Evolutionary conservation across 2,113 vertebrate genomes (phyloP).

Genomic region (Rhabdomys dilectus): DNA sequence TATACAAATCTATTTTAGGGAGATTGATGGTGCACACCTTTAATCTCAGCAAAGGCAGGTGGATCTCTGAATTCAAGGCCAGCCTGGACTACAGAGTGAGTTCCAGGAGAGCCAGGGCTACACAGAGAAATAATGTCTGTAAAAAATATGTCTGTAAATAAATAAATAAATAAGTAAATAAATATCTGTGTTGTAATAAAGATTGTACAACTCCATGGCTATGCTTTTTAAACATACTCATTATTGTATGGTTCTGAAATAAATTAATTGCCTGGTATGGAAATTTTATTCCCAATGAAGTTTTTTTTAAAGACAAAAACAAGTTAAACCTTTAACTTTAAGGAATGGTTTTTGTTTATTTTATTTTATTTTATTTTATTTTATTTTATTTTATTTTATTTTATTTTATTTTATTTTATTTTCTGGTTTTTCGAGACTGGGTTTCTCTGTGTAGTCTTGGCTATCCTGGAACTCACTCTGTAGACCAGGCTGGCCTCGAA

Average conservation of each 20-base stretch:
- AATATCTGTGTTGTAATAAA: background rate
- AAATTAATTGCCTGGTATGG: background rate
- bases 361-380: too few relatives aligned
- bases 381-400: background rate
- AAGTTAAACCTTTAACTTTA: constrained; percentile 73
- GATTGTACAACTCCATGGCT: background rate
- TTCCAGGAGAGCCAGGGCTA: background rate
- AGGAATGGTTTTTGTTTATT: constrained; percentile 77
- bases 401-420: too few relatives aligned
- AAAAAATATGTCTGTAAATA: too few relatives aligned
- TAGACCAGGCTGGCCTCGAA: too few relatives aligned
- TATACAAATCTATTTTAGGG: background rate
- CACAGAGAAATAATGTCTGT: background rate
- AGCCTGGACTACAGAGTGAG: background rate
- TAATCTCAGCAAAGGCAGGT: background rate
- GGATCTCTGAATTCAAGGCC: background rate
- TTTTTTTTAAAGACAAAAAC: background rate
- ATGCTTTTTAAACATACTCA: background rate
- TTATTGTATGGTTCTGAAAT: background rate
- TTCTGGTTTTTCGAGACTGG: too few relatives aligned
- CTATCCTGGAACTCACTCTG: too few relatives aligned
- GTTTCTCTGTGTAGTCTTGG: too few relatives aligned
- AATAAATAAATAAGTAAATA: too few relatives aligned
- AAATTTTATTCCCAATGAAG: constrained; percentile 31
- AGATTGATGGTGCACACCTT: background rate